Base-by-base conservation (phyloP, 35 echinoderm and acorn worm species). In the Strongylocentrotus purpuratus region DNA sequence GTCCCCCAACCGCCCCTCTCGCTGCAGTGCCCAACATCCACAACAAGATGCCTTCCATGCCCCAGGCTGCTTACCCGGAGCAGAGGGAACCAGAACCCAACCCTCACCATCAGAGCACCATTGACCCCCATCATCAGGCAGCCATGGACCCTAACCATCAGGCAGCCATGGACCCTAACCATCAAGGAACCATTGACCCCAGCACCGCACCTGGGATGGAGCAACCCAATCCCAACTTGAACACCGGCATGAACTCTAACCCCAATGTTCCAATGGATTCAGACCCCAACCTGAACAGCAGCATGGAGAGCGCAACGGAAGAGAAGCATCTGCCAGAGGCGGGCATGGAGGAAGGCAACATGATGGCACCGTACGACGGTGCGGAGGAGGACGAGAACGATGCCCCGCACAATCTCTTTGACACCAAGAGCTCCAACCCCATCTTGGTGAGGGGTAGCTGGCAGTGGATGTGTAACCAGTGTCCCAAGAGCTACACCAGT, bases 401-500 rank as follows among this genome's bases (percentile, higher is more conserved):
- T 13, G 13, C 28, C 46, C 46, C 91, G 46, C 28, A 46, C 15
- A 93, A 93, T 32, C 46, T 93, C 46, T 93, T 93, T 58, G 91
- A 93, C 17, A 93, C 91, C 91, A 93, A 46, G 91, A 93, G 91
- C 22, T 46, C n/a, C 5, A 93, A 93, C 91, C 91, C 91, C 46
- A 47, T 93, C 91, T 33, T 93, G 46, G 55, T 95, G 85, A 88
- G 87, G 25, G 86, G 94, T 5, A 60, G 12, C 22, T 95, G 94
- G 94, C 58, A 92, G 46, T 97, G 96, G 96, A 78, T 95, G 86
- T 97, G 96, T 94, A 95, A 95, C 48, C 95, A 94, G 35, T 97
- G 96, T 86, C 70, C 91, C n/a, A 97, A 97, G 86, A 86, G 48
- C 13, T 97, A 97, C 85, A 86, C 95, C 48, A 95, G 94, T 55